Conservation (phyloP, 1,140 invertebrate genomes). For the Aphelinus certus region DNA sequence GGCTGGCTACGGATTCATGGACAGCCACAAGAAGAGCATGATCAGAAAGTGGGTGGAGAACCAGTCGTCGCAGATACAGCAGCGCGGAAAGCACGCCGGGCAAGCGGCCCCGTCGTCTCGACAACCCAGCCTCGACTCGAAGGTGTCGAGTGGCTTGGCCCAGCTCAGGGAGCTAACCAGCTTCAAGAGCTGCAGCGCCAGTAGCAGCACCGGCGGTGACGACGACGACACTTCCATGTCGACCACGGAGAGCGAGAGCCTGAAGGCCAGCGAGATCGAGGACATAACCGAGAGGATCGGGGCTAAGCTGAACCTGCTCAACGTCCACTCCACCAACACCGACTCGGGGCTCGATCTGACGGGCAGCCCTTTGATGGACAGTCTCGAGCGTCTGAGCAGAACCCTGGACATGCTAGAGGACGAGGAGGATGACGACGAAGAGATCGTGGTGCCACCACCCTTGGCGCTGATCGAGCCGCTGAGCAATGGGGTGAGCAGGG, state of each 20-base stretch:
- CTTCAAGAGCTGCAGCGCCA: constrained; percentile 69
- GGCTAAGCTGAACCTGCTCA: constrained; percentile 59
- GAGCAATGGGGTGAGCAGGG: constrained; percentile 71
- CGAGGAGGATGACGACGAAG: constrained; percentile 75
- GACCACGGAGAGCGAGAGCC: constrained; percentile 57
- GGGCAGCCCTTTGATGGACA: constrained; percentile 54
- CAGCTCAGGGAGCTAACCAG: constrained; percentile 72
- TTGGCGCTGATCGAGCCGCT: constrained; percentile 78
- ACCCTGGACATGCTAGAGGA: constrained; percentile 57
- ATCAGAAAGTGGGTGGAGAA: constrained; percentile 94
- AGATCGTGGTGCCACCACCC: constrained; percentile 79
- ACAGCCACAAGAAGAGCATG: constrained; percentile 91
- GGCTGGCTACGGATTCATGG: constrained; percentile 85
- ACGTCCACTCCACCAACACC: constrained; percentile 52
- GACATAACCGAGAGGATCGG: constrained; percentile 61
- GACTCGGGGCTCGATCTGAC: constrained; percentile 54
- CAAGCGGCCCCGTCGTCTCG: background rate
- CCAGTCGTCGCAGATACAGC: constrained; percentile 81
- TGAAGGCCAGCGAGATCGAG: constrained; percentile 59
- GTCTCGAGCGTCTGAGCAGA: constrained; percentile 50
- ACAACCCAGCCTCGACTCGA: background rate
- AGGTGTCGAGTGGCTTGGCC: constrained; percentile 50
- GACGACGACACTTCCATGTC: constrained; percentile 58
- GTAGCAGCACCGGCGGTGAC: constrained; percentile 61
- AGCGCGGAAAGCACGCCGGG: constrained; percentile 49